Conservation (phyloP, 2,113 vertebrate genomes). For the Spea bombifrons region DNA sequence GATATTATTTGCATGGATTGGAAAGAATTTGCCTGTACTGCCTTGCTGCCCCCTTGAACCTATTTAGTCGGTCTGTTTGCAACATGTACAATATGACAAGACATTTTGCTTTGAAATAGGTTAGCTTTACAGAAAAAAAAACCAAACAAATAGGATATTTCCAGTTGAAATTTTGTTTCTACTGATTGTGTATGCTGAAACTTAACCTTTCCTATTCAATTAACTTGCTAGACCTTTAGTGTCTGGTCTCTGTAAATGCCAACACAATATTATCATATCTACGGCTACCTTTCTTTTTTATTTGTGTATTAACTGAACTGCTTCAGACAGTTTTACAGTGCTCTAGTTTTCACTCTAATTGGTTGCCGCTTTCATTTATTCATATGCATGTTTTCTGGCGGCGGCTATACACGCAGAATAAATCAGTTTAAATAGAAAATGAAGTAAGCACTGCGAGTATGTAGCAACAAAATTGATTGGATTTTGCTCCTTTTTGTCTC, state of each 20-base stretch:
- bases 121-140: background rate
- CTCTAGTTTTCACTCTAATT: background rate
- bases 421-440: background rate
- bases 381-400: background rate
- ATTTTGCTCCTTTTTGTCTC: no score
- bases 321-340: background rate
- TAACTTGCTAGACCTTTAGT: slow-evolving; percentile 17
- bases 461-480: background rate
- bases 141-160: background rate
- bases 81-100: background rate
- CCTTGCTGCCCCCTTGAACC: no score
- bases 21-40: no score
- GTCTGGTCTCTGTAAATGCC: slow-evolving; percentile 13
- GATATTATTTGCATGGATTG: no score
- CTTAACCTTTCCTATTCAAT: slow-evolving; percentile 13
- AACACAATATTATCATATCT: slow-evolving; percentile 10
- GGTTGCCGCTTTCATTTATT: background rate
- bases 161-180: background rate
- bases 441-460: background rate
- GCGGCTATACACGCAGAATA: no score
- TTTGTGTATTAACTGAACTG: background rate
- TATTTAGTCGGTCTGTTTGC: no score
- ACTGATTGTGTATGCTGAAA: slow-evolving; percentile 4
- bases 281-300: background rate
- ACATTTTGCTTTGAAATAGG: background rate